Percentiles rank a stretch among this genome's conserved stretches.
These are phyloP conservation scores for Atherinosoma microstoma DNA, from an alignment of 2,797 vertebrate species.

Conservation along the genomic window DNA sequence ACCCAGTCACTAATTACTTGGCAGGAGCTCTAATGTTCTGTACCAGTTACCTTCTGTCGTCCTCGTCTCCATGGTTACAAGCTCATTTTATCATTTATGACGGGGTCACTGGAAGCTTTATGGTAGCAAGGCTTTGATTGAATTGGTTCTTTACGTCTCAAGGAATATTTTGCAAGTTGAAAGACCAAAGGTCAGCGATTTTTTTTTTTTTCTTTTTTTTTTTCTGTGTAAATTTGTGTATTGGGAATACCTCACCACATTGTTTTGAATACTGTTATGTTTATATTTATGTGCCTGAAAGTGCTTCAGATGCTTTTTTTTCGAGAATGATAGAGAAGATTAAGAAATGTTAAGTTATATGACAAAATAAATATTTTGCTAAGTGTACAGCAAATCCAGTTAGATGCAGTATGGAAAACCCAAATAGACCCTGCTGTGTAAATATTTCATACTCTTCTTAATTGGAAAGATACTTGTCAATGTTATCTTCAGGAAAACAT, in stretches of 20 bases:
- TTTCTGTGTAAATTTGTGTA: slow-evolving; percentile 46
- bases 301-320: slow-evolving; percentile 4
- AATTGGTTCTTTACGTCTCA: slow-evolving; percentile 7
- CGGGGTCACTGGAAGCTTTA: slow-evolving; percentile 16
- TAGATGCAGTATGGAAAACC: slow-evolving; percentile 19
- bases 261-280: slow-evolving; percentile 41
- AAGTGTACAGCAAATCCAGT: slow-evolving; percentile 10
- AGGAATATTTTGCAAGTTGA: slow-evolving; percentile 28
- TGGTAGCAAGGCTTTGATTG: slow-evolving; percentile 11
- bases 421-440: slow-evolving; percentile 7
- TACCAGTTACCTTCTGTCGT: slow-evolving; percentile 51
- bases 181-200: slow-evolving; percentile 68
- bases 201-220: slow-evolving; percentile 39
- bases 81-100: slow-evolving; percentile 28
- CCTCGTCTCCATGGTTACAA: slow-evolving; percentile 54
- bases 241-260: slow-evolving; percentile 69
- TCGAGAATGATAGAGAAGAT: neutral
- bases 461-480: neutral
- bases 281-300: slow-evolving; percentile 59
- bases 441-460: neutral
- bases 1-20: slow-evolving; percentile 68
- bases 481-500: neutral
- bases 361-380: slow-evolving; percentile 6
- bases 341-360: neutral
- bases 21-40: slow-evolving; percentile 46